These are phyloP conservation scores for Euura saliciscinereae DNA, from an alignment of 1,140 invertebrate species.

Conservation along the genomic window DNA sequence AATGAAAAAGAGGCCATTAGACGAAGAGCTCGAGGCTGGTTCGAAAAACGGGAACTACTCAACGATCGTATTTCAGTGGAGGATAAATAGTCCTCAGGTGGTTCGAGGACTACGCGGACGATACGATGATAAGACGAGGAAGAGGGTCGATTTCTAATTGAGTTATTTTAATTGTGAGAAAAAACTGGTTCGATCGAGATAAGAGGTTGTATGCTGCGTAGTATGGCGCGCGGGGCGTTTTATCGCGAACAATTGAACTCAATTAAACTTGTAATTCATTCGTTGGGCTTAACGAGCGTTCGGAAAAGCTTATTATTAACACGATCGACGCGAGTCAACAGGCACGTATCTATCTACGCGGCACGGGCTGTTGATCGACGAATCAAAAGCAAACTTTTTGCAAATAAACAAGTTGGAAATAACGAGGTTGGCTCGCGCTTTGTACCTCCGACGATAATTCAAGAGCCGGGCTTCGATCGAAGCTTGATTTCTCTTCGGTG, in stretches of 20 bases:
- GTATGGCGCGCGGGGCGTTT: background rate
- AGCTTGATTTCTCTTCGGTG: no score
- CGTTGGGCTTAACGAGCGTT: background rate
- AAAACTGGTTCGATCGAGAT: background rate
- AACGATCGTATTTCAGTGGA: constrained; percentile 14
- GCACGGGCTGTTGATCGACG: background rate
- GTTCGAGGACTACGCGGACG: no score
- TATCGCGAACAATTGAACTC: constrained; percentile 1
- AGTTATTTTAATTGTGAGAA: background rate
- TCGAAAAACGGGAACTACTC: no score
- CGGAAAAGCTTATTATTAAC: background rate
- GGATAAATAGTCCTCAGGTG: background rate
- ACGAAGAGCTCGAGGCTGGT: no score
- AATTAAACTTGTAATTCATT: constrained; percentile 1
- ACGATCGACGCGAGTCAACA: background rate
- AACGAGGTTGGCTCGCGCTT: no score
- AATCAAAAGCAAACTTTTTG: background rate
- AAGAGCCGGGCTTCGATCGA: no score
- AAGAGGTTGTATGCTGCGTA: background rate
- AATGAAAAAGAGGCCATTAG: no score
- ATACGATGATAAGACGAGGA: background rate
- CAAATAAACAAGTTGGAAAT: no score
- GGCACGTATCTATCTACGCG: background rate
- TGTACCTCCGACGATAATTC: no score
- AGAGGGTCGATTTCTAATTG: background rate